phyloP scores from a whole-genome alignment of 2,888 invertebrate species.

The Balanococcus diminutus region DNA sequence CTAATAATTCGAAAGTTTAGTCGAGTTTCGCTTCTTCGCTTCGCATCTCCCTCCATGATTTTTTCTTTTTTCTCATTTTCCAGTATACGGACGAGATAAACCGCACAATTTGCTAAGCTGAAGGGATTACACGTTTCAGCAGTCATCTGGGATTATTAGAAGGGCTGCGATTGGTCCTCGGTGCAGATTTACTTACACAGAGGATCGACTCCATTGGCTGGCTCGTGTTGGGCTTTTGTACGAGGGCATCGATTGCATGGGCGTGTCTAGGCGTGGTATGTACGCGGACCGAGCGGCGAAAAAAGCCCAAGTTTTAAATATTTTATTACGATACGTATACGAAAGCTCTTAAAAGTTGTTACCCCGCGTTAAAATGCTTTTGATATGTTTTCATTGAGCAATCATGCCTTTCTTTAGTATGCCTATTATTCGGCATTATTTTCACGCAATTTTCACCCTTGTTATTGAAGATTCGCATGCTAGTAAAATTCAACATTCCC shows the following conservation, averaged over 20 bases:
- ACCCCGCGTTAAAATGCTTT: constrained; percentile 48
- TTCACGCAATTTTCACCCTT: constrained; percentile 52
- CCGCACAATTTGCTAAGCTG: constrained; percentile 50
- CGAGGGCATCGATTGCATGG: constrained; percentile 13
- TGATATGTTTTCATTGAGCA: constrained; percentile 55
- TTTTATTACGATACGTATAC: constrained; percentile 43
- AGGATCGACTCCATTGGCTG: constrained; percentile 27
- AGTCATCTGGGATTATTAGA: constrained; percentile 38
- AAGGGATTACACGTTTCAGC: constrained; percentile 39
- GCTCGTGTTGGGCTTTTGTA: not conserved
- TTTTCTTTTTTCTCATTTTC: constrained; percentile 47
- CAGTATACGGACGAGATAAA: constrained; percentile 42
- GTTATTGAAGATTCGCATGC: constrained; percentile 27
- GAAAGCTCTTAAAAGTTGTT: constrained; percentile 49
- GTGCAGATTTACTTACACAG: not conserved
- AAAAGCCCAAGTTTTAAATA: constrained; percentile 48
- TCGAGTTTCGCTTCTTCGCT: no score
- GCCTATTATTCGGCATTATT: constrained; percentile 54
- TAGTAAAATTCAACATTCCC: constrained; percentile 28
- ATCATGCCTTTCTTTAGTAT: constrained; percentile 53
- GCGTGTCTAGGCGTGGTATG: constrained; percentile 48
- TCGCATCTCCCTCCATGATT: constrained; percentile 49
- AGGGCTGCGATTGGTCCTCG: not conserved
- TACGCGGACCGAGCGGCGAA: not conserved
- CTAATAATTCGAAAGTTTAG: constrained; percentile 53